These are phyloP conservation scores for Aricia agestis DNA, from an alignment of 1,140 invertebrate species.

Conservation along the genomic window DNA sequence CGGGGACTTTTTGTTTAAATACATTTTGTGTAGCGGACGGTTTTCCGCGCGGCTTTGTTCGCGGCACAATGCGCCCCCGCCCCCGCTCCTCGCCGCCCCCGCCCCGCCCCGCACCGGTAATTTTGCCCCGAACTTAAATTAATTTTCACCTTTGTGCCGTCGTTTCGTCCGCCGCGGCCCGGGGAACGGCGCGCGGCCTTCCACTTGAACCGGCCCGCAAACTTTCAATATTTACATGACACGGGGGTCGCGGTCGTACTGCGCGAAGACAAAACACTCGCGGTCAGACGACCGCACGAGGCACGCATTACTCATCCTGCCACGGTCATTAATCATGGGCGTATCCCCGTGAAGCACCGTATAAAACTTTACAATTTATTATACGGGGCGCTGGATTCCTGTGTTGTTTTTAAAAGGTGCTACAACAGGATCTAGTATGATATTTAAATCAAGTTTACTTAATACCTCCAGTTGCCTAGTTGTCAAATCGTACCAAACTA, in stretches of 20 bases:
- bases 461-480: no score
- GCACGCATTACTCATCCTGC: neutral
- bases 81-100: neutral
- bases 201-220: neutral
- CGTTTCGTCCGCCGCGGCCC: neutral
- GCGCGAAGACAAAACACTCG: neutral
- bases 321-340: neutral
- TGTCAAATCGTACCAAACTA: neutral
- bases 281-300: neutral
- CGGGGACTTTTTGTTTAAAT: neutral
- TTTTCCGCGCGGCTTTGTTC: constrained; percentile 2
- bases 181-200: neutral
- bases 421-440: neutral
- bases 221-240: neutral
- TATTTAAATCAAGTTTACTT: no score
- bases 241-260: neutral
- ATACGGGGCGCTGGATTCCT: neutral
- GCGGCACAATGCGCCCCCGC: neutral
- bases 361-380: neutral
- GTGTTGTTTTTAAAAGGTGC: neutral
- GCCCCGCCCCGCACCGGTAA: neutral
- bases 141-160: constrained; percentile 2
- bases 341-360: neutral
- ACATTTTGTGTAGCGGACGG: neutral
- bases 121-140: neutral